phyloP scores from a whole-genome alignment of 1,140 invertebrate species.

The Caenorhabditis elegans region DNA sequence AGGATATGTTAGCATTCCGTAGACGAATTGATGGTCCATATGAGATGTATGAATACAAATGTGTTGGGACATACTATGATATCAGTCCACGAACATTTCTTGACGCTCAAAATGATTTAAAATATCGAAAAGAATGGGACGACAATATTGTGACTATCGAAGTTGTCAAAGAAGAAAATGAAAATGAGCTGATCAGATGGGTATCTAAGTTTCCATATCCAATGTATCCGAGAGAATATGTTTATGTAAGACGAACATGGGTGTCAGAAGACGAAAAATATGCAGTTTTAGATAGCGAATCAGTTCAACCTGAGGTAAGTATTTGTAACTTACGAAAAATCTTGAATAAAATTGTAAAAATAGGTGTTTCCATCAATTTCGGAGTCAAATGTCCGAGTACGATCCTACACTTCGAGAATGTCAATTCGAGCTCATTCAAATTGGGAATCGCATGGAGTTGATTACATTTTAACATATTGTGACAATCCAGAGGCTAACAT shows the following conservation, averaged over 20 bases:
- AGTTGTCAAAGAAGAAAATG: conserved; percentile 49
- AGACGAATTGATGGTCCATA: conserved; percentile 3
- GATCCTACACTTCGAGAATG: conserved; percentile 55
- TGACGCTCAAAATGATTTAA: conserved; percentile 54
- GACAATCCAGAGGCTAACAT: conserved; percentile 70
- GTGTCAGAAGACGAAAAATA: conserved; percentile 47
- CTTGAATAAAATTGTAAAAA: too few relatives aligned
- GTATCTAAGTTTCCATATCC: conserved; percentile 59
- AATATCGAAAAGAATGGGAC: conserved; percentile 59
- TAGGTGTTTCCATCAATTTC: neutral
- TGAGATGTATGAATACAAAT: conserved; percentile 49
- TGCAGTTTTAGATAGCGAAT: conserved; percentile 50
- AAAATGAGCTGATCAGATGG: conserved; percentile 48
- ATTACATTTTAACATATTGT: conserved; percentile 70
- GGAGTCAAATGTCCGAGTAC: conserved; percentile 53
- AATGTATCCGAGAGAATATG: conserved; percentile 56
- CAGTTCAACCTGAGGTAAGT: conserved; percentile 41
- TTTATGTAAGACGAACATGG: conserved; percentile 50
- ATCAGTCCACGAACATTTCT: conserved; percentile 45
- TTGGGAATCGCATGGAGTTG: conserved; percentile 48
- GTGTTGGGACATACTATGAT: conserved; percentile 44
- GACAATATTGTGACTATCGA: conserved; percentile 58
- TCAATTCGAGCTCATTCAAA: conserved; percentile 54
- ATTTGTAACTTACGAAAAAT: neutral
- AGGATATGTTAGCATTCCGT: conserved; percentile 40